Percentiles rank a stretch among this genome's conserved stretches.
These are phyloP conservation scores for Morelia viridis DNA, from an alignment of 2,797 vertebrate species.

Conservation along the genomic window DNA sequence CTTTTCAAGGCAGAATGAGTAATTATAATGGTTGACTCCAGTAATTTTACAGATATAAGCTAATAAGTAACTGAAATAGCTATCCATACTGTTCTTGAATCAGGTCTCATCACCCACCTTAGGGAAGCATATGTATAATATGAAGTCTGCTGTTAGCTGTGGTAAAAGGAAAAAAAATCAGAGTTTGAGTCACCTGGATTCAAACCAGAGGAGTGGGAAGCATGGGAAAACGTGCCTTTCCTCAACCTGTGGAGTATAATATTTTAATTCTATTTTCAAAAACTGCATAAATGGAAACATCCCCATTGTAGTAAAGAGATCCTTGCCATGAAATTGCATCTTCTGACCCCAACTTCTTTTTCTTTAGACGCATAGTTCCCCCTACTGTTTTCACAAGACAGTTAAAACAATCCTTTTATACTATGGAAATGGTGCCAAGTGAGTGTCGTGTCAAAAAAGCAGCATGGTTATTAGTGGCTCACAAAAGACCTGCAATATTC, in stretches of 20 bases:
- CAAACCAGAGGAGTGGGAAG: constrained; percentile 40
- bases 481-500: constrained; percentile 61
- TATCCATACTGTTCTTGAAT: neutral
- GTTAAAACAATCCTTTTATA: constrained; percentile 49
- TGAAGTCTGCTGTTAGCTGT: constrained; percentile 27
- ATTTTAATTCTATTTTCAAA: constrained; percentile 49
- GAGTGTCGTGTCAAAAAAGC: constrained; percentile 59
- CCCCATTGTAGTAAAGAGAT: constrained; percentile 6
- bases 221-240: constrained; percentile 31
- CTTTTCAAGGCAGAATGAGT: neutral
- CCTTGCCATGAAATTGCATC: constrained; percentile 13
- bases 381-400: constrained; percentile 32
- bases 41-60: neutral
- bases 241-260: neutral
- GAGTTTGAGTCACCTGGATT: constrained; percentile 22
- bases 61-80: neutral
- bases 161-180: constrained; percentile 21
- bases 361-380: neutral
- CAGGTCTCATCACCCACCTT: neutral
- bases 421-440: constrained; percentile 62
- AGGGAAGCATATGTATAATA: neutral
- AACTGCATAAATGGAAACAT: constrained; percentile 6
- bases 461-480: constrained; percentile 62
- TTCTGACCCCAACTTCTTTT: neutral
- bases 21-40: neutral